Conservation (phyloP, 2,797 vertebrate genomes). For the Melanotaenia boesemani region DNA sequence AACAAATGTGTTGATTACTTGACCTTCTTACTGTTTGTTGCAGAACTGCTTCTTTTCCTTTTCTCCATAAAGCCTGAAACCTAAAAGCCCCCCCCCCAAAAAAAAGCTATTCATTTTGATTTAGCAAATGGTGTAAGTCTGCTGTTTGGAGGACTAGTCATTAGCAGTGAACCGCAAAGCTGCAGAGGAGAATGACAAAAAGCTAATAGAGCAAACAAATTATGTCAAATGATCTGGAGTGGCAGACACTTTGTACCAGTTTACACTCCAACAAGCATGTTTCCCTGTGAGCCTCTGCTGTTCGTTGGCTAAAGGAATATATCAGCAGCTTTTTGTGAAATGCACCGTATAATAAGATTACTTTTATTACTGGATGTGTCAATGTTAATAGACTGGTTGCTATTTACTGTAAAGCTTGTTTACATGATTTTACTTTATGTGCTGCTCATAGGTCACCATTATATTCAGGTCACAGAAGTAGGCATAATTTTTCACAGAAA, state of each 20-base stretch:
- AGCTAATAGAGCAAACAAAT: conserved; percentile 74
- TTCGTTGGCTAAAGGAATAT: conserved; percentile 2
- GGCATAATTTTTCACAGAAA: not conserved
- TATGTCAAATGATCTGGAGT: conserved; percentile 61
- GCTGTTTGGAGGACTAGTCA: conserved; percentile 63
- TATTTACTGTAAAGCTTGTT: conserved; percentile 1
- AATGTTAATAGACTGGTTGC: not conserved
- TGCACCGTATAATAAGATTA: conserved; percentile 8
- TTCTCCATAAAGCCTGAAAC: conserved; percentile 5
- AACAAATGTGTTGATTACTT: not conserved
- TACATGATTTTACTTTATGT: not conserved
- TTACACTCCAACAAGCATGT: conserved; percentile 30
- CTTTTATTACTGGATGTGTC: conserved; percentile 3
- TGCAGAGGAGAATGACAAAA: conserved; percentile 57
- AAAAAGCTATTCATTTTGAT: conserved; percentile 58
- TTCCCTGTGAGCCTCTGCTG: conserved; percentile 18
- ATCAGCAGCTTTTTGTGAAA: conserved; percentile 9
- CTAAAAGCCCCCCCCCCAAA: conserved; percentile 16
- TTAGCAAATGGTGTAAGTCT: conserved; percentile 37
- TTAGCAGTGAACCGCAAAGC: conserved; percentile 52
- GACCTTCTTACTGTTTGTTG: not conserved
- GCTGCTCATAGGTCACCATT: not conserved
- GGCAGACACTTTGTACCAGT: conserved; percentile 38
- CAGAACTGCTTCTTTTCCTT: not conserved
- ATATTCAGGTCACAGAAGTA: not conserved